Base-by-base conservation (phyloP, 2,888 invertebrate species). In the Thereva unica region DNA sequence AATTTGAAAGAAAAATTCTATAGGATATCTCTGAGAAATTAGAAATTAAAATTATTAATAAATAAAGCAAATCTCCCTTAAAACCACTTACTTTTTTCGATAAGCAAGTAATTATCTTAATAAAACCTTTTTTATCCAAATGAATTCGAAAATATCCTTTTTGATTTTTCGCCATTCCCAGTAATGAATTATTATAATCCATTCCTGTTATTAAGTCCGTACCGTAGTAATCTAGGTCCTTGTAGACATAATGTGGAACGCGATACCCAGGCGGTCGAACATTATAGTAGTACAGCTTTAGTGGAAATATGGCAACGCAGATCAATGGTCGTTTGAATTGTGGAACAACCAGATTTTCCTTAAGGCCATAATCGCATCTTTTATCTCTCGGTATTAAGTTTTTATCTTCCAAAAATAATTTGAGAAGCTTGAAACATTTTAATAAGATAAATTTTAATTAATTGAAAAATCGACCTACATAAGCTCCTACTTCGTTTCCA, bases 401-500 rank as follows among this genome's bases (percentile, higher is more conserved):
- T 34, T 34, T 23, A 23, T 50, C 5, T 23, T 45, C 57, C 8
- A 59, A 44, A 45, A 47, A 34, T n/a, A 56, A 56, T 23, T 34
- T 34, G n/a, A 56, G 34, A 10, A n/a, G n/a, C 6, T 47, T 47
- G 10, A 34, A 34, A 45, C 38, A 37, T 37, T 10, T 53, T 12
- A 38, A 12, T 38, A 41, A 6, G 23, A 37, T 12, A 12, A 8
- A 23, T 23, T 23, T 10, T 5, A 38, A 55, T 23, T 55, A 40
- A 80, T 66, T n/a, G 75, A 69, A 76, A 76, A 44, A 77, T 71
- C 4, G 55, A 54, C 72, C 74, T 73, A 89, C 85, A 78, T 84
- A 83, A 64, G 83, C 81, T 3, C 90, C 90, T 52, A 89, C 83
- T 75, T 90, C 89, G 57, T 84, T 81, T 0, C 85, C 82, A 74